Percentiles rank a stretch among this genome's conserved stretches.
Conservation (phyloP, 2,888 invertebrate genomes). For the Eudasyphora cyanicolor region DNA sequence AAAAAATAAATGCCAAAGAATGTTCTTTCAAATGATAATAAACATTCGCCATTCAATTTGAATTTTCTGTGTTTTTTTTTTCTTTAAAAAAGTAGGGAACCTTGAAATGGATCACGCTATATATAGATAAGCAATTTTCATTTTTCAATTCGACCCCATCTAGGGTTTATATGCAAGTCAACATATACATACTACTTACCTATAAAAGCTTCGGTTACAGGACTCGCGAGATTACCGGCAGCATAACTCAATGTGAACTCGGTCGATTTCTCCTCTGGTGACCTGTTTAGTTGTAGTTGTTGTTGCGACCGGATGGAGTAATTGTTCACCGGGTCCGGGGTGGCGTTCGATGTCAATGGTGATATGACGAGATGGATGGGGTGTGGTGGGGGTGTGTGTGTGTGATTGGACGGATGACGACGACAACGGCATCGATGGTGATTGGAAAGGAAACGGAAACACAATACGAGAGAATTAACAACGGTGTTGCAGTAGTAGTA, state of each 20-base stretch:
- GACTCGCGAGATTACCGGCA: constrained; percentile 68
- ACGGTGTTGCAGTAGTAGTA: constrained; percentile 33
- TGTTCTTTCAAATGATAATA: too few relatives aligned
- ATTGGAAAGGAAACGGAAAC: constrained; percentile 37
- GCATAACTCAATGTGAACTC: constrained; percentile 65
- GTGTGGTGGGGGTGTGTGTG: not conserved
- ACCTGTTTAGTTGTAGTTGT: constrained; percentile 52
- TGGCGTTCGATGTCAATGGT: not conserved
- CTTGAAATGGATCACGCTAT: too few relatives aligned
- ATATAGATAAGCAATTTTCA: not conserved
- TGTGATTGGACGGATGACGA: not conserved
- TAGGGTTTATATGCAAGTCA: not conserved
- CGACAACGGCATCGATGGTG: not conserved
- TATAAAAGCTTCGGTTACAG: constrained; percentile 68
- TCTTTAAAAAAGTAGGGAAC: too few relatives aligned
- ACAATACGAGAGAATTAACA: constrained; percentile 50
- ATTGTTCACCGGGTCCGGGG: not conserved
- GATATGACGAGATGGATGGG: not conserved
- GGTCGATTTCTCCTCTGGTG: constrained; percentile 70
- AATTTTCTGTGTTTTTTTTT: too few relatives aligned
- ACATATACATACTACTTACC: constrained; percentile 65
- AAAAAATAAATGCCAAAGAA: too few relatives aligned
- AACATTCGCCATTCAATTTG: too few relatives aligned
- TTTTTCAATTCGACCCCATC: not conserved
- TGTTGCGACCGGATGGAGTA: not conserved